These are phyloP conservation scores for Lysiphlebus fabarum DNA, from an alignment of 1,140 invertebrate genomes.

Conservation along the genomic window DNA sequence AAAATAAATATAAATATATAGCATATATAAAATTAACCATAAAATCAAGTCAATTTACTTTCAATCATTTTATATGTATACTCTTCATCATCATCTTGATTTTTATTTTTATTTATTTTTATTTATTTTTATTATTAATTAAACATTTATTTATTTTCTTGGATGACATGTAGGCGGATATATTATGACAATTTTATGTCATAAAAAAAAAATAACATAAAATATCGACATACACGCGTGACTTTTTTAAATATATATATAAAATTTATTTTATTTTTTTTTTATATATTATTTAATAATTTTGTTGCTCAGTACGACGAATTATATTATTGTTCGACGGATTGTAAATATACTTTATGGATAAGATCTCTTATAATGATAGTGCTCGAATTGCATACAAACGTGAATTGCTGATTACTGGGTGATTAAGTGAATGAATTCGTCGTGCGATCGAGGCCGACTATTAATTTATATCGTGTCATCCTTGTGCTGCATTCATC, in stretches of 20 bases:
- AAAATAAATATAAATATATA: neutral
- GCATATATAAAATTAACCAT: constrained; percentile 5
- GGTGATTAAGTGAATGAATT: constrained; percentile 19
- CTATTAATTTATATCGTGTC: constrained; percentile 6
- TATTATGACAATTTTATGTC: neutral
- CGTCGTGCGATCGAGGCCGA: constrained; percentile 6
- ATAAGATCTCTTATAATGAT: constrained; percentile 24
- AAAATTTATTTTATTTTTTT: too few relatives aligned
- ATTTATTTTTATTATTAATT: neutral
- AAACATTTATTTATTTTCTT: neutral
- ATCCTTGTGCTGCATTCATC: constrained; percentile 1
- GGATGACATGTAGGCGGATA: neutral
- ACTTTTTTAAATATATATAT: too few relatives aligned
- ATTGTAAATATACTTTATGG: constrained; percentile 24
- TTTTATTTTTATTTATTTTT: neutral
- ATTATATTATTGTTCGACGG: constrained; percentile 2
- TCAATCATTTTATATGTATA: too few relatives aligned
- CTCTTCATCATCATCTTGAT: neutral
- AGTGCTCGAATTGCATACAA: constrained; percentile 3
- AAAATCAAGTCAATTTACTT: too few relatives aligned
- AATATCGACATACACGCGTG: too few relatives aligned
- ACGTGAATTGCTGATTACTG: constrained; percentile 13
- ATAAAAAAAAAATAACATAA: too few relatives aligned
- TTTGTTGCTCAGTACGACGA: too few relatives aligned
- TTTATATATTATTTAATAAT: too few relatives aligned